Percentiles rank a stretch among this genome's conserved stretches.
These are phyloP conservation scores for Pangasianodon hypophthalmus DNA, from an alignment of 2,113 vertebrate genomes.

Conservation along the genomic window DNA sequence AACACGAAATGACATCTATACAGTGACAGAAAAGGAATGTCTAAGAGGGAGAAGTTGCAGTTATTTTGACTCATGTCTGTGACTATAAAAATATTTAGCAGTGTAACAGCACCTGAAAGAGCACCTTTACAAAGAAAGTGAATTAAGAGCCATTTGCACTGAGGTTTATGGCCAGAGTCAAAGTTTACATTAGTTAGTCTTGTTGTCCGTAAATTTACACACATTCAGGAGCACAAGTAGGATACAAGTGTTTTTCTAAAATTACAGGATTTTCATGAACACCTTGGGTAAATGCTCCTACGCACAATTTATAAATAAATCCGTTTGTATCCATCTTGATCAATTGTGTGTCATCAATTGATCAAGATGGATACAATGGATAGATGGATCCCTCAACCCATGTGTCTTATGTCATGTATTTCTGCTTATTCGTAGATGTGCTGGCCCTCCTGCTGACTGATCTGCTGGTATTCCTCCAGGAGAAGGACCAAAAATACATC, in stretches of 20 bases:
- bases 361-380: too few species aligned
- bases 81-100: not conserved
- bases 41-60: not conserved
- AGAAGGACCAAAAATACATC: slow-evolving; percentile 55
- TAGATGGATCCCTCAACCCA: not conserved
- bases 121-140: not conserved
- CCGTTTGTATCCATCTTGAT: not conserved
- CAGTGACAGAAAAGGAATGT: not conserved
- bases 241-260: not conserved
- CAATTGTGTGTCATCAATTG: not conserved
- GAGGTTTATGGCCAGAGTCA: not conserved
- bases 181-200: not conserved
- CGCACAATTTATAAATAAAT: not conserved
- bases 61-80: not conserved
- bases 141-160: not conserved
- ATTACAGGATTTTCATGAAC: not conserved
- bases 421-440: slow-evolving; percentile 38
- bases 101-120: too few species aligned
- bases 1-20: too few species aligned
- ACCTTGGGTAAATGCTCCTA: not conserved
- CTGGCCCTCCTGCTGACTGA: slow-evolving; percentile 51
- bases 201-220: not conserved
- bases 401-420: not conserved
- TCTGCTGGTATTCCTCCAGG: slow-evolving; percentile 50
- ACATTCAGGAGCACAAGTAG: not conserved